Base-by-base conservation (phyloP, 2,888 invertebrate species). In the Andrena dorsata region DNA sequence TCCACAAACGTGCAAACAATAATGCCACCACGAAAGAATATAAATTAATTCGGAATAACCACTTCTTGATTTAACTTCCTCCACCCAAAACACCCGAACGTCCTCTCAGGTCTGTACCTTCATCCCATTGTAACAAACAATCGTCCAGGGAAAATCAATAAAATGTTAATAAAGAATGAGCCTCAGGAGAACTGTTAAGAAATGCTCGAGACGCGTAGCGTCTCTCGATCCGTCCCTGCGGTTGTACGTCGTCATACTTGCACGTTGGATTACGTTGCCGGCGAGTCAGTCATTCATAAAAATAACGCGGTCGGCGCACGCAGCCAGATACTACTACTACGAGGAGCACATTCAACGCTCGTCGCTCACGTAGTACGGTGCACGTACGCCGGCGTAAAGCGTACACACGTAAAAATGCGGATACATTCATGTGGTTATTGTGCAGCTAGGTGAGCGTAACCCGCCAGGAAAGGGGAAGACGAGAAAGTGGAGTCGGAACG, bases 241-340 rank as follows among this genome's bases (percentile, higher is more conserved):
- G 70, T 49, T 74, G 73, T 74, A 76, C 84, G 80, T 53, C 58
- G 76, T 56, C 76, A 82, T 80, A 81, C 84, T 83, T 88, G 88
- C 88, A 85, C 85, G 87, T 64, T 73, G 83, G 75, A 84, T 87
- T 87, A 88, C 87, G 84, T 80, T 77, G 82, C 65, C 76, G 82
- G 83, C 88, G 90, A 92, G 92, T 91, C 93, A 93, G 92, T 91
- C 93, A 93, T 93, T 93, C 92, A 93, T 93, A 92, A 93, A 93
- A 93, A 93, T 93, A 92, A 90, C 91, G 86, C 89, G 89, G 87
- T 81, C 85, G 83, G 84, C 86, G 84, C 87, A 88, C 85, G 87
- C 84, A 82, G 84, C 68, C 61, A 53, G 60, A 53, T 75, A 74
- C 83, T 80, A 87, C 88, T 80, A 83, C 85, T 76, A 69, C 80